Conservation (phyloP, 2,888 invertebrate species). For the Harmothoe impar region DNA sequence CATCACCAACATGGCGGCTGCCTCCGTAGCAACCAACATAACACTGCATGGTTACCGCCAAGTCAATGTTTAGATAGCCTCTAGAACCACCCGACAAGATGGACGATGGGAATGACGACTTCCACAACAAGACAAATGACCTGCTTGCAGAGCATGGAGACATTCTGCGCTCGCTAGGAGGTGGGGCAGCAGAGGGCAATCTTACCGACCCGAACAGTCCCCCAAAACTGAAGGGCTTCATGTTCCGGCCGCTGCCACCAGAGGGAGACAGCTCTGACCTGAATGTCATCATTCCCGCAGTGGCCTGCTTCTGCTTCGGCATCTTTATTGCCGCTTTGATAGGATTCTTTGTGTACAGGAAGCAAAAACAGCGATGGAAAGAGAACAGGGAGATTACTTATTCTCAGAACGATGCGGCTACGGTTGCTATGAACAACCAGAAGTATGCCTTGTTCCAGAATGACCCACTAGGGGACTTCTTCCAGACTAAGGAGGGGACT, state of each 20-base stretch:
- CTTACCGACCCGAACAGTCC: neutral
- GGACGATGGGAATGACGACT: neutral
- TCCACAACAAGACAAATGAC: neutral
- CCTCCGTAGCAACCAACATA: too few species aligned
- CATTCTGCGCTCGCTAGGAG: neutral
- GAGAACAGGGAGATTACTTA: neutral
- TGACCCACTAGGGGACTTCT: slow-evolving; percentile 28
- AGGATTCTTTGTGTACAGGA: neutral
- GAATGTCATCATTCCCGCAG: neutral
- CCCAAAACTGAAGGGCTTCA: neutral
- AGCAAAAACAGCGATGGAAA: neutral
- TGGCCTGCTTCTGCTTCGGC: slow-evolving; percentile 20
- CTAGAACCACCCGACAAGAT: too few species aligned
- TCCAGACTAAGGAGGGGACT: slow-evolving; percentile 15
- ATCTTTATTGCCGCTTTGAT: neutral
- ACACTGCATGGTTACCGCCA: too few species aligned
- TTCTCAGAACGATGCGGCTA: neutral
- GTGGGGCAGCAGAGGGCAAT: neutral
- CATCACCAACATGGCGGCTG: too few species aligned
- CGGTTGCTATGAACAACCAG: neutral
- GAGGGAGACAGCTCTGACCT: neutral
- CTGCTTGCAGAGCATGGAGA: neutral
- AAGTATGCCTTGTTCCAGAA: slow-evolving; percentile 47
- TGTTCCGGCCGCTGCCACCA: neutral
- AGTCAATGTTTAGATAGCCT: too few species aligned